Conservation (phyloP, 1,140 invertebrate species). For the Penaeus vannamei region DNA sequence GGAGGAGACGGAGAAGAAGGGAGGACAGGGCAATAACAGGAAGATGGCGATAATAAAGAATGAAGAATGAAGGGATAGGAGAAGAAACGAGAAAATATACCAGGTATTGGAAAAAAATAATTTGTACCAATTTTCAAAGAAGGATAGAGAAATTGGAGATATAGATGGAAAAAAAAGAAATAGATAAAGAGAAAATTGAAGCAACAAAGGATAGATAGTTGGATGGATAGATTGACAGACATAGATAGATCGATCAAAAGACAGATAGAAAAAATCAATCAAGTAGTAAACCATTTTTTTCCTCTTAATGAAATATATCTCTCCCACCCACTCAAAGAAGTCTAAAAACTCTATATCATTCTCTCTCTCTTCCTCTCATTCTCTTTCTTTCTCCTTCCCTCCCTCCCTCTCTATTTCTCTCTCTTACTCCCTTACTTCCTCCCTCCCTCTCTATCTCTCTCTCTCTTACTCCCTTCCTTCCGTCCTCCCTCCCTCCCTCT, state of each 20-base stretch:
- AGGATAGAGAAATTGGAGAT: no score
- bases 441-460: not conserved
- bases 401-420: conserved; percentile 13
- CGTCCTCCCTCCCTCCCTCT: not conserved
- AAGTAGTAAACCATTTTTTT: no score
- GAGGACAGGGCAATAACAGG: not conserved
- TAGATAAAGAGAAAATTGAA: not conserved
- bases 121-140: no score
- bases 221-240: not conserved
- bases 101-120: no score
- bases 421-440: not conserved
- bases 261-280: not conserved
- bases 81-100: no score
- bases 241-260: not conserved
- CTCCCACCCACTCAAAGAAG: no score
- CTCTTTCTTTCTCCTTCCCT: conserved; percentile 2
- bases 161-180: not conserved
- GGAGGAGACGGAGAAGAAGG: no score
- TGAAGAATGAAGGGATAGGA: not conserved
- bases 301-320: no score
- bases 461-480: not conserved
- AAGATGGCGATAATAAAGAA: no score
- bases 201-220: not conserved
- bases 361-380: conserved; percentile 17
- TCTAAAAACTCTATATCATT: no score